These are phyloP conservation scores for Leucosticte australis DNA, from an alignment of 2,113 vertebrate genomes.

Conservation along the genomic window DNA sequence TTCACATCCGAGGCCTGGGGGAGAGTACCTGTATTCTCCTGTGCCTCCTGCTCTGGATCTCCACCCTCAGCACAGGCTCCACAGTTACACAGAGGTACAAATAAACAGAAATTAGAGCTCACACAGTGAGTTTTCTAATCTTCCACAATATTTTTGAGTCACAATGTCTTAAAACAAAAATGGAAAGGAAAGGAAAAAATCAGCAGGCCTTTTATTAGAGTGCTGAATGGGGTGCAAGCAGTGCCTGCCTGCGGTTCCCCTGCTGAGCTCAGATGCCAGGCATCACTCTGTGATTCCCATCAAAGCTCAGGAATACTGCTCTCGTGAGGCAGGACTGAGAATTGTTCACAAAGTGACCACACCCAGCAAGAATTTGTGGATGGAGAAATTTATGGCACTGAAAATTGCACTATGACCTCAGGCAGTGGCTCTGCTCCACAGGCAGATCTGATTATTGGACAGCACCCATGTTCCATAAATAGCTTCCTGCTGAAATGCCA, in stretches of 20 bases:
- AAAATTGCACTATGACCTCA: conserved; percentile 44
- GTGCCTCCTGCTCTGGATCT: not conserved
- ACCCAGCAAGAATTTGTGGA: conserved; percentile 7
- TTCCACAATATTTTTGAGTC: not conserved
- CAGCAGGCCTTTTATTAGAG: not conserved
- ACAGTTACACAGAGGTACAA: not conserved
- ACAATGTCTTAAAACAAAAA: not conserved
- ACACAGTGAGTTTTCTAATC: not conserved
- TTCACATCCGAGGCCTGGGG: not conserved
- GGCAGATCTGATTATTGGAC: conserved; percentile 11
- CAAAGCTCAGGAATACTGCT: conserved; percentile 7
- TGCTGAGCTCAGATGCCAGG: not conserved
- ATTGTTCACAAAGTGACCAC: conserved; percentile 26
- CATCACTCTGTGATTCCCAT: not conserved
- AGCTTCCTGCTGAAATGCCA: conserved; percentile 23
- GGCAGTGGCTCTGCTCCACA: conserved; percentile 26
- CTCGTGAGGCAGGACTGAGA: not conserved
- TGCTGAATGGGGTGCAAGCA: not conserved
- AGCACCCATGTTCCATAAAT: conserved; percentile 37
- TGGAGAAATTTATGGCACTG: conserved; percentile 22
- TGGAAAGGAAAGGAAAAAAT: not conserved
- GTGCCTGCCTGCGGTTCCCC: not conserved
- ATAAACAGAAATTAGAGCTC: not conserved
- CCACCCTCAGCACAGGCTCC: not conserved
- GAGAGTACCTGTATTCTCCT: not conserved